phyloP scores from a whole-genome alignment of 2,797 vertebrate genomes.

The Ibycter americanus region DNA sequence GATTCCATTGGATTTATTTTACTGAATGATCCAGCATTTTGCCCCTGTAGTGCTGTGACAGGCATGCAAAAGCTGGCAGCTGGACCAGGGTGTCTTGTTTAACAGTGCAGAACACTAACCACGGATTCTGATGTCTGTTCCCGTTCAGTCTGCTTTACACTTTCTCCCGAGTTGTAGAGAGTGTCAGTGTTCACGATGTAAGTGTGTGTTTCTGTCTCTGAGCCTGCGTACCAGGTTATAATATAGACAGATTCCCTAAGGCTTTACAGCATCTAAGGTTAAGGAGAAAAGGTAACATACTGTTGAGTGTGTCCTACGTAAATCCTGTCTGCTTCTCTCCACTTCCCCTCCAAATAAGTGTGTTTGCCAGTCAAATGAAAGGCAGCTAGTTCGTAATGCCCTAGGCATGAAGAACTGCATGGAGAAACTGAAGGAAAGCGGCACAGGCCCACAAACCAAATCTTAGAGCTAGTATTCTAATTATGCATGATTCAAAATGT shows the following conservation, averaged over 20 bases:
- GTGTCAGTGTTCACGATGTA: not conserved
- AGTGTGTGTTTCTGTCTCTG: not conserved
- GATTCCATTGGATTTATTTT: not conserved
- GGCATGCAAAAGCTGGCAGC: not conserved
- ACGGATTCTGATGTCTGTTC: not conserved
- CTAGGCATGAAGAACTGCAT: not conserved
- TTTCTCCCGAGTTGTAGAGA: not conserved
- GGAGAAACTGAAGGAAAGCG: constrained; percentile 54
- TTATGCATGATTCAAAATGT: constrained; percentile 78
- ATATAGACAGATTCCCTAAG: not conserved
- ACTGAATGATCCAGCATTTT: not conserved
- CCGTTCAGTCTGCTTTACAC: not conserved
- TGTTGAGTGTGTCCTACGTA: constrained; percentile 16
- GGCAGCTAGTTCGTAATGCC: not conserved
- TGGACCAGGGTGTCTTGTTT: not conserved
- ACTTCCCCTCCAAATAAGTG: constrained; percentile 23
- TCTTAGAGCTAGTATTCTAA: constrained; percentile 73
- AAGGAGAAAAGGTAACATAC: not conserved
- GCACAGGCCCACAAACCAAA: constrained; percentile 69
- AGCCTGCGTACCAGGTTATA: not conserved
- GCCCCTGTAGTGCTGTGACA: not conserved
- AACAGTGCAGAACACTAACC: not conserved
- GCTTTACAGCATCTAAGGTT: not conserved
- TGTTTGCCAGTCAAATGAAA: constrained; percentile 56
- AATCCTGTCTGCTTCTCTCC: constrained; percentile 29